Base-by-base conservation (phyloP, 2,113 vertebrate species). In the Lasiurus borealis region DNA sequence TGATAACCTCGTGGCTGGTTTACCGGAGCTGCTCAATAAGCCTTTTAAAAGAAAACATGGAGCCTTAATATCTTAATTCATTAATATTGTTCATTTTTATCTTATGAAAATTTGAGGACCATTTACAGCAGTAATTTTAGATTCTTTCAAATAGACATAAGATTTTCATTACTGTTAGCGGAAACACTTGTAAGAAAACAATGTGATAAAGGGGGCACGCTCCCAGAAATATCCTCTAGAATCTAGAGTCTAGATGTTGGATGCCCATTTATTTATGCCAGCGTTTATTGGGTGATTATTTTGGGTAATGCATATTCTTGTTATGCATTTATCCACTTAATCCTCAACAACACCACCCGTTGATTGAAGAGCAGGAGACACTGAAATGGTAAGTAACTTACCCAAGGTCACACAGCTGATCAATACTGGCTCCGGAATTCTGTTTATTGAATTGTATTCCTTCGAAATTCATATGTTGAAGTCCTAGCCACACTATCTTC, bases 101-200 rank as follows among this genome's bases (percentile, higher is more conserved):
- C 59, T 93, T 50, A 46, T 46, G 25, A 29, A 95, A 3, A 1
- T 84, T 97, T 89, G 71, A 0, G 0, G 78, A 3, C 44, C 13
- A 87, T 86, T 83, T 89, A 84, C 15, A 76, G 6, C 80, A 95
- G 66, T 31, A 59, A 0, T 5, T 80, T 94, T 25, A 85, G 59
- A 94, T 94, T 66, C 90, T 83, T 95, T 57, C 93, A 96, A 96
- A 92, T 0, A 54, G n/a, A 6, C 85, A 98, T 96, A 83, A 93
- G 97, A 97, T 96, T 97, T 40, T 95, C 97, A 98, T 98, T 98
- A 97, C 48, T 93, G n/a, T 31, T 76, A 96, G 77, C 34, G 57
- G 46, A 96, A 95, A 95, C 34, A 91, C 44, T 96, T 96, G 95
- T 98, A 97, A 98, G 97, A 97, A 97, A 97, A 52, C 95, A 97